Conservation (phyloP, 2,797 vertebrate genomes). For the Selene dorsalis region DNA sequence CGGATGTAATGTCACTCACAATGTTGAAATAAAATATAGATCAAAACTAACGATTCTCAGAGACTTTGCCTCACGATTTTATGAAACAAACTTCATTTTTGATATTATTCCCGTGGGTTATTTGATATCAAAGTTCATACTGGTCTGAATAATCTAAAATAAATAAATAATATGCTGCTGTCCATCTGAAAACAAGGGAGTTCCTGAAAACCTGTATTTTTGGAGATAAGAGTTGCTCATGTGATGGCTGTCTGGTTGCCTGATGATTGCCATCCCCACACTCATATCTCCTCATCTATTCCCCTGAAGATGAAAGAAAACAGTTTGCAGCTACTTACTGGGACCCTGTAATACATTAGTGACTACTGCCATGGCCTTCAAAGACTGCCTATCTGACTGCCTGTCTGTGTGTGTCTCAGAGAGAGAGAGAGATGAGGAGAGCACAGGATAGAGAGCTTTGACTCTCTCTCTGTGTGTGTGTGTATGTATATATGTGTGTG, state of each 20-base stretch:
- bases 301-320: constrained; percentile 80
- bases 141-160: constrained; percentile 26
- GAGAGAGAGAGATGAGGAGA: constrained; percentile 12
- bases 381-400: constrained; percentile 37
- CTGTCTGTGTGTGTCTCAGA: neutral
- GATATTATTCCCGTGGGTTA: constrained; percentile 8
- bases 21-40: neutral
- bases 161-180: constrained; percentile 37
- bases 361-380: constrained; percentile 64
- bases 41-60: neutral
- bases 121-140: constrained; percentile 34
- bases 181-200: constrained; percentile 65
- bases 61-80: constrained; percentile 22
- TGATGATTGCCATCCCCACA: constrained; percentile 66
- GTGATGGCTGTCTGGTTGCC: constrained; percentile 62
- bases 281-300: constrained; percentile 73
- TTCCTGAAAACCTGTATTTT: constrained; percentile 68
- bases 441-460: constrained; percentile 16
- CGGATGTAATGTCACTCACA: neutral
- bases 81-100: constrained; percentile 7
- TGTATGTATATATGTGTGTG: neutral
- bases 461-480: neutral
- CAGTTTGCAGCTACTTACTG: constrained; percentile 77
- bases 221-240: constrained; percentile 71
- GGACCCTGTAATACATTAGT: constrained; percentile 76